Conservation (phyloP, 2,113 vertebrate genomes). For the Bombycilla garrulus region DNA sequence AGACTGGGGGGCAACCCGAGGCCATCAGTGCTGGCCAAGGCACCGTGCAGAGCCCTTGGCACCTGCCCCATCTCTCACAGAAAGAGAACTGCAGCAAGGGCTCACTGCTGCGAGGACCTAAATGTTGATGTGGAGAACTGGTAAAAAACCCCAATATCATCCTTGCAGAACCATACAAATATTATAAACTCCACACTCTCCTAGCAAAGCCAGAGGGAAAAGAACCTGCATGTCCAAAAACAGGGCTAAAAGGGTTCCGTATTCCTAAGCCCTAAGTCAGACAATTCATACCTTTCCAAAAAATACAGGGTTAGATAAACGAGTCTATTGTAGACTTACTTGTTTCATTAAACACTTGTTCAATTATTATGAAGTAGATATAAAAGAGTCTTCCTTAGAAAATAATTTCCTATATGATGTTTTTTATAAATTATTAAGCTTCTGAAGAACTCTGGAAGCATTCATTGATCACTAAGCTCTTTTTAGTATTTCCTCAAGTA, state of each 20-base stretch:
- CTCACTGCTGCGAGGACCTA: rapidly evolving
- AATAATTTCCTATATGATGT: background rate
- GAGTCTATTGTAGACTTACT: background rate
- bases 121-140: background rate
- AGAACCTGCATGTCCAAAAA: background rate
- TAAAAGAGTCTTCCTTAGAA: background rate
- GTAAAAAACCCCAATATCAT: background rate
- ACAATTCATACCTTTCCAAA: background rate
- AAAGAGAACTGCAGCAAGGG: background rate
- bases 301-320: background rate
- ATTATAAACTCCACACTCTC: background rate
- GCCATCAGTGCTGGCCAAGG: background rate
- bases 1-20: background rate
- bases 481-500: background rate
- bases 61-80: background rate
- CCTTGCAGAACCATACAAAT: background rate
- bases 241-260: background rate
- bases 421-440: slow-evolving; percentile 6
- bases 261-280: rapidly evolving
- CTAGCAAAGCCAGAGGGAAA: background rate
- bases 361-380: background rate
- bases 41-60: background rate
- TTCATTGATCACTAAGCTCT: slow-evolving; percentile 12
- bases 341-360: background rate
- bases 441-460: background rate